Evolutionary conservation across 2,797 vertebrate genomes (phyloP).

Genomic region (Trematomus bernacchii): DNA sequence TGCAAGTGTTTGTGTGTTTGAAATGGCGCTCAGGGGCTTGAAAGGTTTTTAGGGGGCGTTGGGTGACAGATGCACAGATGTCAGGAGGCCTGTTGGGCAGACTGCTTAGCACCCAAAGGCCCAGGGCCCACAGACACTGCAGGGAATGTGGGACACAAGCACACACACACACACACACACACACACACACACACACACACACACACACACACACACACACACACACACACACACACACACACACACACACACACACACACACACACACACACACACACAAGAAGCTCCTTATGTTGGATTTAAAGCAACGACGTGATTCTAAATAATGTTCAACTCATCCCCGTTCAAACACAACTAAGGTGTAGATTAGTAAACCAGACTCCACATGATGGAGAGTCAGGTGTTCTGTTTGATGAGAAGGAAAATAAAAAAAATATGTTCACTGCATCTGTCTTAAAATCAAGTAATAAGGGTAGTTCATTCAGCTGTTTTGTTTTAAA

Average conservation of each 20-base stretch:
- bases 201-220: too few relatives aligned
- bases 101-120: conserved; percentile 65
- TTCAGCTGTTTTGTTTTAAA: not conserved
- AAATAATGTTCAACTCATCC: not conserved
- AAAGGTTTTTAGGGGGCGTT: conserved; percentile 48
- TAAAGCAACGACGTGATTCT: conserved; percentile 24
- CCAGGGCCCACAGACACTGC: conserved; percentile 42
- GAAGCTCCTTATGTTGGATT: conserved; percentile 27
- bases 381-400: not conserved
- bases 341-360: conserved; percentile 7
- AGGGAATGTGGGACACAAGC: conserved; percentile 41
- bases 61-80: conserved; percentile 58
- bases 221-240: not conserved
- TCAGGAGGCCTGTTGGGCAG: conserved; percentile 50
- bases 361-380: not conserved
- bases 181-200: not conserved
- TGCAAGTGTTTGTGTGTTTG: conserved; percentile 53
- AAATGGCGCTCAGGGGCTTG: conserved; percentile 57
- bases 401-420: not conserved
- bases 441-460: not conserved
- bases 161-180: not conserved
- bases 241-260: not conserved
- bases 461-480: accelerated
- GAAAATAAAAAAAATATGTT: not conserved
- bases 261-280: not conserved